A percentile compares a stretch with the other conserved stretches of the same genome.
These are phyloP conservation scores for Elephantulus edwardii DNA, from an alignment of 2,113 vertebrate genomes.

Conservation along the genomic window DNA sequence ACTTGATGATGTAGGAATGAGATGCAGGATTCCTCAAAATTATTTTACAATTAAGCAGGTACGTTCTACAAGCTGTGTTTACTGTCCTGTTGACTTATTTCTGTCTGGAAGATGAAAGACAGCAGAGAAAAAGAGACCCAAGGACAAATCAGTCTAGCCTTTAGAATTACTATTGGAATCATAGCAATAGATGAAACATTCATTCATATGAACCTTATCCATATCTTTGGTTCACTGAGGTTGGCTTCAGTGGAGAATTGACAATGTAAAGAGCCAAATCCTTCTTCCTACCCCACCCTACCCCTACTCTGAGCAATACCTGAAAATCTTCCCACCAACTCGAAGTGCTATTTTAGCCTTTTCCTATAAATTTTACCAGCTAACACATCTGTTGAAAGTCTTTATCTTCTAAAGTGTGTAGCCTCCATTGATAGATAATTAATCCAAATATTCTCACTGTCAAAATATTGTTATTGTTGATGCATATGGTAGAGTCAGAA, in stretches of 20 bases:
- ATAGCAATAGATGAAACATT: neutral
- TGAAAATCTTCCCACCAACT: neutral
- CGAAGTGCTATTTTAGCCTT: neutral
- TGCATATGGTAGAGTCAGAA: too few species aligned
- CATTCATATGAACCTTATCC: neutral
- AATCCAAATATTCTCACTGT: too few species aligned
- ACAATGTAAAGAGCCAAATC: neutral
- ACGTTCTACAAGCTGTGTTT: neutral
- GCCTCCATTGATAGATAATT: too few species aligned
- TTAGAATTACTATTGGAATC: neutral
- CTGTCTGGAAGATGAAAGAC: neutral
- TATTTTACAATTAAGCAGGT: neutral
- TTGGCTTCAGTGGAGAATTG: neutral
- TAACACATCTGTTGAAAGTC: neutral
- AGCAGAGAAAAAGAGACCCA: neutral
- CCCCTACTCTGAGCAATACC: neutral
- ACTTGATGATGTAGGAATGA: neutral
- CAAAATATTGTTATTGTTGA: too few species aligned
- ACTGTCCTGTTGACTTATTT: neutral
- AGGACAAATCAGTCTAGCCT: neutral
- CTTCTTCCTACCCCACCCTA: neutral
- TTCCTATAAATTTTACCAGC: neutral
- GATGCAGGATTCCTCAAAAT: neutral
- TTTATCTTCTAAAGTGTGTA: neutral
- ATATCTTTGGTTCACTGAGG: neutral